Evolutionary conservation across 2,888 invertebrate species (phyloP).

Genomic region (Acrobasis consociella): DNA sequence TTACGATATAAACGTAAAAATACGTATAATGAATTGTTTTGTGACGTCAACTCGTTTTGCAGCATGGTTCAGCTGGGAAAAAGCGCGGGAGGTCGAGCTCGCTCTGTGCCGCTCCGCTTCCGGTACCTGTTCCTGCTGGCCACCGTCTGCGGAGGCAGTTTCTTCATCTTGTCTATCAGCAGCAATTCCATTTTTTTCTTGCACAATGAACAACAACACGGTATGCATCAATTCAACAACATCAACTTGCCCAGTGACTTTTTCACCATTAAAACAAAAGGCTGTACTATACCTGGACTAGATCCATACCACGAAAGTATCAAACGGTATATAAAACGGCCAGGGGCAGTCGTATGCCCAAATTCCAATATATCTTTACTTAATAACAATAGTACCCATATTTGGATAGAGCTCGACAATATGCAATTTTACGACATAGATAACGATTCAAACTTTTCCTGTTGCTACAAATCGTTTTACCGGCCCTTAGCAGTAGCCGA

Average conservation of each 20-base stretch:
- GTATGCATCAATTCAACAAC: conserved; percentile 38
- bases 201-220: conserved; percentile 45
- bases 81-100: conserved; percentile 37
- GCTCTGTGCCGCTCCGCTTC: conserved; percentile 51
- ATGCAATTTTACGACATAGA: conserved; percentile 75
- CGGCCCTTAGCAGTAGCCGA: conserved; percentile 74
- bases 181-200: conserved; percentile 54
- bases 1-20: no score
- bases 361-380: conserved; percentile 77
- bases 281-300: conserved; percentile 86
- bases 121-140: conserved; percentile 64
- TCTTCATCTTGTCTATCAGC: conserved; percentile 61
- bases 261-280: conserved; percentile 84
- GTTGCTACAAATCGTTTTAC: conserved; percentile 85
- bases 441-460: conserved; percentile 69
- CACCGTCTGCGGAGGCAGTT: conserved; percentile 59
- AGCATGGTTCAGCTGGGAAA: conserved; percentile 59
- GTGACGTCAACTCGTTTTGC: conserved; percentile 43
- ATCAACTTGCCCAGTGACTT: conserved; percentile 44
- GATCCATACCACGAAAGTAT: conserved; percentile 83
- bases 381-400: conserved; percentile 81
- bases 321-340: conserved; percentile 76
- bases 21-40: no score
- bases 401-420: conserved; percentile 78
- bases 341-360: conserved; percentile 76